Evolutionary conservation across 2,113 vertebrate genomes (phyloP), one percentile per base, ranked within the genome.

Genomic region (Pedionomus torquatus): DNA sequence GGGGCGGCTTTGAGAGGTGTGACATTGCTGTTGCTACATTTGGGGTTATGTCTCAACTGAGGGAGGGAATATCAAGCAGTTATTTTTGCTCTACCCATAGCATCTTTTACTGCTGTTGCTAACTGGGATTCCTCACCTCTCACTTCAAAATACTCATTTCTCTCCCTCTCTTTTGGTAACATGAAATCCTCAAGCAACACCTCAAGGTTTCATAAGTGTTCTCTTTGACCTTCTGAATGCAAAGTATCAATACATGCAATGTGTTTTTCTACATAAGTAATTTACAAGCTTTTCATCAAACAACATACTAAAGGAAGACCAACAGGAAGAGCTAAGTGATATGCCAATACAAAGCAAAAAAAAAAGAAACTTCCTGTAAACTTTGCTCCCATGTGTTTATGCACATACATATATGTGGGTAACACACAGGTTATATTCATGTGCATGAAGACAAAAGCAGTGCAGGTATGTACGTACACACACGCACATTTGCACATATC

Each of bases 91-190:
- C 55, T 52, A 49, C 20, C 3, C 79, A 64, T 24, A 90, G 31
- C 77, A 95, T 86, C 46, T 85, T 95, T 79, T 57, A 44, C 58
- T 90, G 37, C 28, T 76, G 17, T 60, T 93, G 35, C 52, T 93
- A 75, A 66, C 41, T 76, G 68, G 19, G 4, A 80, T 94, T 97
- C 72, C 68, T 93, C 90, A 83, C 48, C 15, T 89, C 83, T 94
- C 35, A 39, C 64, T 96, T 65, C 72, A 44, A 96, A 95, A 70
- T 48, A 71, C 19, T 61, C 9, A 69, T 75, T 55, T 90, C 18
- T 61, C 15, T 61, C 24, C 25, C 19, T 78, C 52, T 80, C 41
- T 61, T 11, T 43, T 30, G 8, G 39, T 76, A 83, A 74, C 19
- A 28, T 9, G 26, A 87, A 96, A 91, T 48, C 18, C 30, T 85